Evolutionary conservation across 2,888 invertebrate genomes (phyloP).

Genomic region (Drosophila macrothrix): DNA sequence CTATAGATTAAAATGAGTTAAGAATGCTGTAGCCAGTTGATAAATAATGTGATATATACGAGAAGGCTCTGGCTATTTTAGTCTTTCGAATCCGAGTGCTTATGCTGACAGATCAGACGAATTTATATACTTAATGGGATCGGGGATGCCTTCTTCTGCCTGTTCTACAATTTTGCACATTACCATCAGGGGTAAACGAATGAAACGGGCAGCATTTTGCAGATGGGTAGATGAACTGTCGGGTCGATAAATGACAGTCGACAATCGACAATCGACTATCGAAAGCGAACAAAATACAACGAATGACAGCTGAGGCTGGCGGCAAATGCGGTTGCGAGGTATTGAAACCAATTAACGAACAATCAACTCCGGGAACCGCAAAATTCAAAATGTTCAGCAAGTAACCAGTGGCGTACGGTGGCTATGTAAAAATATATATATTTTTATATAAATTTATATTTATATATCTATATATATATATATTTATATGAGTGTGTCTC

Average conservation of each 20-base stretch:
- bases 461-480: background rate
- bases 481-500: too few relatives aligned
- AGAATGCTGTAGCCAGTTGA: background rate
- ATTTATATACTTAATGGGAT: background rate
- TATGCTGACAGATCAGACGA: background rate
- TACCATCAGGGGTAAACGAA: too few relatives aligned
- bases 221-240: background rate
- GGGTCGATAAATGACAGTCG: background rate
- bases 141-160: background rate
- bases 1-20: background rate
- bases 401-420: slow-evolving; percentile 22
- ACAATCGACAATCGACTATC: background rate
- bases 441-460: background rate
- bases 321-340: slow-evolving; percentile 62
- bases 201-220: too few relatives aligned
- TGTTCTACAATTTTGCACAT: too few relatives aligned
- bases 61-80: background rate
- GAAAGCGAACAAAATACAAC: background rate
- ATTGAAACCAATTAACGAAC: slow-evolving; percentile 75
- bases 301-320: background rate
- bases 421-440: background rate
- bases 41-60: background rate
- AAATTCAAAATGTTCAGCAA: slow-evolving; percentile 63
- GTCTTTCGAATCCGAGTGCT: background rate
- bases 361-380: slow-evolving; percentile 72